phyloP scores from a whole-genome alignment of 2,888 invertebrate species.

The Callimorpha dominula region DNA sequence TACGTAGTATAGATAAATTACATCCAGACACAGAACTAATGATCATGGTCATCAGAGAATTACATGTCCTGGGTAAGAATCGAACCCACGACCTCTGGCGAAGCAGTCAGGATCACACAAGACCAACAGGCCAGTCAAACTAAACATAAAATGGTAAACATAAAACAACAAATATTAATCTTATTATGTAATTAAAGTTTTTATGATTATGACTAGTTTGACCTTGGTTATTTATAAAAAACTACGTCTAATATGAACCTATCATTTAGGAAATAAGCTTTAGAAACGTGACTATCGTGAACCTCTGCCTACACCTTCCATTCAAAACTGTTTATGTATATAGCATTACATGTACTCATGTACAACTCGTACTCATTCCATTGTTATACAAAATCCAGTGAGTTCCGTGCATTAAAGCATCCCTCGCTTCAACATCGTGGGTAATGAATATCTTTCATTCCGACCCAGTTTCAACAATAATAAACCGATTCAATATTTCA shows the following conservation, averaged over 20 bases:
- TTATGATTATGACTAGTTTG: too few relatives aligned
- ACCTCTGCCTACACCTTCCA: neutral
- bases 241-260: neutral
- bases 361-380: neutral
- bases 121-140: too few relatives aligned
- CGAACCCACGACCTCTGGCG: too few relatives aligned
- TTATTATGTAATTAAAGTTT: too few relatives aligned
- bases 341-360: neutral
- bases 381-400: neutral
- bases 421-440: conserved; percentile 20
- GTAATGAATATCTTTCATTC: conserved; percentile 47
- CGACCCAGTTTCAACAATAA: conserved; percentile 27
- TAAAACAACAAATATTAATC: too few relatives aligned
- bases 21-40: too few relatives aligned
- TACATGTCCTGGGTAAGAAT: too few relatives aligned
- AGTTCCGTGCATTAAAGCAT: conserved; percentile 4
- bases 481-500: neutral
- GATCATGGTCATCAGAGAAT: too few relatives aligned
- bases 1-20: too few relatives aligned
- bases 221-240: too few relatives aligned
- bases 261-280: neutral
- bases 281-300: neutral
- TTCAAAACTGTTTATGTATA: neutral
- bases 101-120: too few relatives aligned
- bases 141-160: too few relatives aligned